These are phyloP conservation scores for Phortica variegata DNA, from an alignment of 1,140 invertebrate genomes.

Conservation along the genomic window DNA sequence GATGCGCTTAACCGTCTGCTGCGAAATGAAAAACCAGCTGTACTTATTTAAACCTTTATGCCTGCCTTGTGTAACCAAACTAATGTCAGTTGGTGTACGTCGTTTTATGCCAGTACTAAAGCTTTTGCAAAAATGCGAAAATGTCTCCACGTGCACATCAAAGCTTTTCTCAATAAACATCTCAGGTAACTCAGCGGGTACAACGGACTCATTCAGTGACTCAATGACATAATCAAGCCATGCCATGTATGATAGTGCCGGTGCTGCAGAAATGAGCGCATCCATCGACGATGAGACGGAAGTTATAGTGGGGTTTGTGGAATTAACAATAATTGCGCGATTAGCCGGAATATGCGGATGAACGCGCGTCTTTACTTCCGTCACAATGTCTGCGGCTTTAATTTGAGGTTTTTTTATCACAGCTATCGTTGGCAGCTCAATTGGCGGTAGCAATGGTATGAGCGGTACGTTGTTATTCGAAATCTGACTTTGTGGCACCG, in stretches of 20 bases:
- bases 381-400: conserved; percentile 35
- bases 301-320: neutral
- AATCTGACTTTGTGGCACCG: no score
- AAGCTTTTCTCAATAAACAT: conserved; percentile 27
- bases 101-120: conserved; percentile 44
- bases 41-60: conserved; percentile 44
- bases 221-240: conserved; percentile 53
- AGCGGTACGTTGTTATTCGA: neutral
- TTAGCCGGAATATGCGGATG: conserved; percentile 37
- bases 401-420: conserved; percentile 37
- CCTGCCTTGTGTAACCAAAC: conserved; percentile 32
- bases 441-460: conserved; percentile 15
- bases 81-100: conserved; percentile 29
- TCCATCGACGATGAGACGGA: conserved; percentile 11
- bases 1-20: conserved; percentile 36
- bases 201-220: conserved; percentile 31
- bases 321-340: conserved; percentile 36
- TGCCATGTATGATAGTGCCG: conserved; percentile 32
- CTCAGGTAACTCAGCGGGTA: conserved; percentile 9
- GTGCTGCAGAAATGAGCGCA: conserved; percentile 18
- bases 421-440: conserved; percentile 39
- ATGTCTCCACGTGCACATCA: conserved; percentile 50
- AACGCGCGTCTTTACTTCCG: conserved; percentile 31
- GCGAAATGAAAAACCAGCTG: conserved; percentile 38
- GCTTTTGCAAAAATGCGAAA: conserved; percentile 41